phyloP scores from a whole-genome alignment of 2,113 vertebrate species.

The Notarius quadriscutis region DNA sequence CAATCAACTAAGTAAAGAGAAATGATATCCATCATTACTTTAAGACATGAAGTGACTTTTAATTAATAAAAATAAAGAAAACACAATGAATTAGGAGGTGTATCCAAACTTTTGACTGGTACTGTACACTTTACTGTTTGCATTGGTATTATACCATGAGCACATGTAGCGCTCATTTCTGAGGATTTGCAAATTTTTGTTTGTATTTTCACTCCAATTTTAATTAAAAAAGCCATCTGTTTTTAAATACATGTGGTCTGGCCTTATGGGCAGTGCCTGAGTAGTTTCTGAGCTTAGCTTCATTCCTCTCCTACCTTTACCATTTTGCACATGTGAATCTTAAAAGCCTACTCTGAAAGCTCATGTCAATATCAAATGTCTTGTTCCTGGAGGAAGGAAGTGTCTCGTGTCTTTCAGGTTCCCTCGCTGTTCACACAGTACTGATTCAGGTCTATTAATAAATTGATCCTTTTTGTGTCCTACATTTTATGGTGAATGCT shows the following conservation, averaged over 20 bases:
- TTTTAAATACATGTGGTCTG: background rate
- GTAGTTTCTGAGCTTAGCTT: background rate
- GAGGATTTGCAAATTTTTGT: background rate
- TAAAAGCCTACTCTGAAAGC: background rate
- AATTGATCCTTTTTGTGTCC: background rate
- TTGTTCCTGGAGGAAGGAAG: background rate
- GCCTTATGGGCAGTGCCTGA: background rate
- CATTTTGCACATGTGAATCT: background rate
- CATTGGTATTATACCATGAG: background rate
- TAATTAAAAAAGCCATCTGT: background rate
- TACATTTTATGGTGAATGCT: constrained; percentile 20
- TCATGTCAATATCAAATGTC: background rate
- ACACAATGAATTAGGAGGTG: no score
- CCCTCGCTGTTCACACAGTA: background rate
- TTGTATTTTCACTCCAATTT: background rate
- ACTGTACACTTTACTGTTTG: background rate
- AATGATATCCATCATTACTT: no score
- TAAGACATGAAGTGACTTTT: no score
- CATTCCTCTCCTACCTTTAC: background rate
- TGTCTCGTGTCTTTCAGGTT: background rate
- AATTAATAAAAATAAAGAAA: no score
- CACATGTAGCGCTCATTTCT: background rate
- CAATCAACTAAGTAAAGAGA: no score
- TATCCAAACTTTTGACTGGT: no score
- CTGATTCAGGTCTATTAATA: background rate